Evolutionary conservation across 2,888 invertebrate genomes (phyloP), one percentile per base, ranked within the genome.

Genomic region (Ptychoptera contaminata): DNA sequence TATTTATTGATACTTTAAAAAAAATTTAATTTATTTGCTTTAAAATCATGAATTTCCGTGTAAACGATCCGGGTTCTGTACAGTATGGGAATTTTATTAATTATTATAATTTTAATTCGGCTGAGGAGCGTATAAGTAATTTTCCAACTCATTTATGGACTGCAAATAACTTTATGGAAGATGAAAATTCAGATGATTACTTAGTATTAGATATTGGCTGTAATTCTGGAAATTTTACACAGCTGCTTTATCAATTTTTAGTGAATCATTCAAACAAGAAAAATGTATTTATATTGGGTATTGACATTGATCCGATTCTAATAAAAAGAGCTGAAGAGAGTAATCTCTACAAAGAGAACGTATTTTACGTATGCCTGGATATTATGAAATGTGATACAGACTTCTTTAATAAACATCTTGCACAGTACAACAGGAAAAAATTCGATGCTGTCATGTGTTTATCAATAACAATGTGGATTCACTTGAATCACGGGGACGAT

Each of bases 401-500:
- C 32, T 16, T 7, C 4, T 42, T 42, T 9, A 34, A n/a, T 7
- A 16, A 34, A 8, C 16, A 35, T 12, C 35, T 42, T n/a, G 47
- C 53, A 32, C 51, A 50, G 2, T 52, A 65, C 48, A 54, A 65
- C 1, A 69, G 64, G 40, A 41, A 54, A 0, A 67, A 60, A 47
- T 86, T 83, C 66, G 76, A 81, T 64, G 67, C 76, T 3, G 70
- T 74, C 41, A 84, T 83, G 60, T 82, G 83, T 58, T 86, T 88
- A 59, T 87, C 88, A 8, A 74, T 86, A 30, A 83, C 86, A 14
- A 86, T 90, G 86, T 90, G 90, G 90, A 83, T 90, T 55, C 90
- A 90, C 63, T 60, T 90, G 16, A 88, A 90, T 61, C 70, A 81
- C 62, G 83, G 86, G 7, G 90, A 90, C 67, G 61, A 65, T 6